Evolutionary conservation across 2,888 invertebrate genomes (phyloP), one percentile per base, ranked within the genome.

Genomic region (Diplolepis rosae): DNA sequence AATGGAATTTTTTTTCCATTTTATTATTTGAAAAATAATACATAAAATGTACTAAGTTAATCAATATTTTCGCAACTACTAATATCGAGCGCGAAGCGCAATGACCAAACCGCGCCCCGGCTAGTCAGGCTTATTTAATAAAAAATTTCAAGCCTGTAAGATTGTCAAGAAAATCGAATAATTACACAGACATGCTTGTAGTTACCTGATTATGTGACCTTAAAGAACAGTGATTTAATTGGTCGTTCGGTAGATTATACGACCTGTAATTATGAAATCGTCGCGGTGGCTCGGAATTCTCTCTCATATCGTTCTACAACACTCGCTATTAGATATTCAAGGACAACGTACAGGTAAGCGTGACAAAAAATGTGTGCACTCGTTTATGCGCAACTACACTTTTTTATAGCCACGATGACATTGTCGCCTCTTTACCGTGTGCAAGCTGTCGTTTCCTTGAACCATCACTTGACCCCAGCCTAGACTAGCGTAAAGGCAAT

Each of bases 191-290:
- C 76, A 71, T 65, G 66, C 66, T 70, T 70, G 72, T 71, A 50
- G 69, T 72, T 73, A 72, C 65, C 72, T 73, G 75, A 75, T 11
- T 18, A 7, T n/a, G 45, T 30, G 69, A 68, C 73, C 75, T 69
- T 77, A 72, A 66, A 61, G 75, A 77, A 72, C 77, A 74, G 75
- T 74, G 74, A 75, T 70, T 77, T 80, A 81, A 81, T 81, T 77
- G 80, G 74, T 77, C 77, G 72, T 74, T 75, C 71, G 70, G 68
- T 51, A 72, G 72, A 77, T 71, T 76, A 77, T 77, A 77, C 75
- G 78, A 76, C 74, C 74, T 74, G 67, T 67, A 73, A 79, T 81
- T 81, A 80, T 79, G 69, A 82, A 82, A 82, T 80, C 77, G 77
- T 74, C 45, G 27, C 35, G 39, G 27, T 15, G 42, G 9, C 65